A percentile compares a stretch with the other conserved stretches of the same genome.
phyloP scores from a whole-genome alignment of 2,113 vertebrate genomes.

The Scomber colias region DNA sequence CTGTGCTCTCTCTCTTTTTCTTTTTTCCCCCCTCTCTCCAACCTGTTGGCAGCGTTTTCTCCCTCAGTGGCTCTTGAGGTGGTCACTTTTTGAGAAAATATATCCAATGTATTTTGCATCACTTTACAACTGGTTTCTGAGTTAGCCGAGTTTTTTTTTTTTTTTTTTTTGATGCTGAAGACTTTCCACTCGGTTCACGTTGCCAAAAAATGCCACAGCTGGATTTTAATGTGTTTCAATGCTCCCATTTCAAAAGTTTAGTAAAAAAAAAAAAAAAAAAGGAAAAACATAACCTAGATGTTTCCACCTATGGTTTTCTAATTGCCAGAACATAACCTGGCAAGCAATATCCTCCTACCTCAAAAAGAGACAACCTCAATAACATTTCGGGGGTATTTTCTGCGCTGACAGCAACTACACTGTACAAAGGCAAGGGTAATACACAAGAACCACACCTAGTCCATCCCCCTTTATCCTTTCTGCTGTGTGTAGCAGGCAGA shows the following conservation, averaged over 20 bases:
- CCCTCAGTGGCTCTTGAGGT: constrained; percentile 45
- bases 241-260: constrained; percentile 37
- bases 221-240: constrained; percentile 27
- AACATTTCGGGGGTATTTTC: constrained; percentile 40
- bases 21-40: constrained; percentile 15
- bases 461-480: constrained; percentile 12
- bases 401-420: constrained; percentile 44
- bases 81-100: constrained; percentile 47
- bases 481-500: constrained; percentile 2
- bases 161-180: neutral
- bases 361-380: constrained; percentile 32
- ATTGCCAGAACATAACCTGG: constrained; percentile 49
- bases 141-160: constrained; percentile 29
- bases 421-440: constrained; percentile 19
- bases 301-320: constrained; percentile 52
- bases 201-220: constrained; percentile 37
- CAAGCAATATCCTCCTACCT: constrained; percentile 18
- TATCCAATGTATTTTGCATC: constrained; percentile 38
- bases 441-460: constrained; percentile 55
- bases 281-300: constrained; percentile 14
- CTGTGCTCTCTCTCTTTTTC: constrained; percentile 34
- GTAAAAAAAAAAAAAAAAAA: neutral
- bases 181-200: constrained; percentile 54
- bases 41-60: constrained; percentile 45
- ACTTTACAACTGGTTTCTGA: constrained; percentile 50